phyloP scores from a whole-genome alignment of 1,140 invertebrate species.

The Nixonia krombeini region DNA sequence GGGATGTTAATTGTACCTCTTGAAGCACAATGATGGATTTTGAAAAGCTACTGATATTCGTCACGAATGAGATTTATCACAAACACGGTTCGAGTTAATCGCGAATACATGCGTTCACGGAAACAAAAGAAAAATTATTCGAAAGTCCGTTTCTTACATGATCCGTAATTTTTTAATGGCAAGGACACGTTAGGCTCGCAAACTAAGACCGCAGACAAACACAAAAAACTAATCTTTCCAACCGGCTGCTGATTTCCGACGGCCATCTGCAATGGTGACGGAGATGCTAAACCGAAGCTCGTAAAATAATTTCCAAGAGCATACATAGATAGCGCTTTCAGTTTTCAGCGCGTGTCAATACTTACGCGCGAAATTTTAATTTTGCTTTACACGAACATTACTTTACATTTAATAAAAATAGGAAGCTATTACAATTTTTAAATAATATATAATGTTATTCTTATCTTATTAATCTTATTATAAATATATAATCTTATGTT shows the following conservation, averaged over 20 bases:
- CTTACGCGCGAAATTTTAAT: not conserved
- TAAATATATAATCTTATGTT: no score
- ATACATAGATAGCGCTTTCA: no score
- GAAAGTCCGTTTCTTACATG: not conserved
- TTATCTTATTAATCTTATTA: no score
- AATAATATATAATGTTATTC: no score
- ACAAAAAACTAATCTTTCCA: slow-evolving; percentile 6
- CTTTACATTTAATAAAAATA: no score
- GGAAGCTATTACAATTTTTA: no score
- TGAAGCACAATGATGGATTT: not conserved
- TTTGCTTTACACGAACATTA: no score
- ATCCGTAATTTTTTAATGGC: slow-evolving; percentile 1
- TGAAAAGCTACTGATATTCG: not conserved
- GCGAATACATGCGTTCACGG: no score
- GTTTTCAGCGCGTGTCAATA: not conserved
- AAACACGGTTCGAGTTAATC: not conserved
- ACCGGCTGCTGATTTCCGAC: slow-evolving; percentile 35
- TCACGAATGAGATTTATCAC: not conserved
- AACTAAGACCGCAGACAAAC: not conserved
- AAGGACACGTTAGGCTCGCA: not conserved
- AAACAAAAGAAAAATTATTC: not conserved
- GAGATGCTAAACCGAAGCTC: not conserved
- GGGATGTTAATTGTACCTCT: not conserved
- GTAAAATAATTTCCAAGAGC: no score
- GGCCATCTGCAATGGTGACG: slow-evolving; percentile 10